These are phyloP conservation scores for Andrena dorsata DNA, from an alignment of 2,888 invertebrate species.

Conservation along the genomic window DNA sequence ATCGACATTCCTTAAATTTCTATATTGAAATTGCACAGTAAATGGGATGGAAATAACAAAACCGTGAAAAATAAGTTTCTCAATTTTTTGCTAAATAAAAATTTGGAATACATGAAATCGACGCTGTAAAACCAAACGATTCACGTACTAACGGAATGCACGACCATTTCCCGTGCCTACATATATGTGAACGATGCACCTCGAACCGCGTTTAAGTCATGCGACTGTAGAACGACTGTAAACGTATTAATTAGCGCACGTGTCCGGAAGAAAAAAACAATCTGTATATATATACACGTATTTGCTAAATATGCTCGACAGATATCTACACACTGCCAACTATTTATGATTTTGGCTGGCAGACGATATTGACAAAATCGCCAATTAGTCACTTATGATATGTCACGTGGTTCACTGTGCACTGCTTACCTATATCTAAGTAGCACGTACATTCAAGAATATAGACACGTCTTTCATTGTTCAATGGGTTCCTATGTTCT, in stretches of 20 bases:
- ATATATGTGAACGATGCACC: background rate
- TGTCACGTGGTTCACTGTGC: background rate
- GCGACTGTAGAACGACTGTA: background rate
- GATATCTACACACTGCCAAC: background rate
- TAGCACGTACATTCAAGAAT: background rate
- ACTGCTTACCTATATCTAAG: too few species aligned
- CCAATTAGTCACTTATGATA: background rate
- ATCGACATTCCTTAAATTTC: too few species aligned
- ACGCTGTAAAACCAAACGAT: conserved; percentile 17
- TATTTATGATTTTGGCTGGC: conserved; percentile 20
- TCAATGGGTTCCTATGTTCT: background rate
- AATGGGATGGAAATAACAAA: background rate
- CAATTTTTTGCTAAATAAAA: background rate
- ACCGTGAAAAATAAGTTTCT: background rate
- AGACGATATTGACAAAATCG: conserved; percentile 27
- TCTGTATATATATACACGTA: background rate
- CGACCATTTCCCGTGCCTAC: background rate
- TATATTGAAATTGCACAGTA: background rate
- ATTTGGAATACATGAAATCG: background rate
- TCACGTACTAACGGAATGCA: too few species aligned
- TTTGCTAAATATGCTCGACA: conserved; percentile 6
- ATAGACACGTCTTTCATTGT: background rate
- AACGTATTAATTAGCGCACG: background rate
- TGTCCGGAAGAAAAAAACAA: background rate
- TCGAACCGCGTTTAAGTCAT: conserved; percentile 19